phyloP scores from a whole-genome alignment of 2,888 invertebrate genomes.

The Lacanobia oleracea region DNA sequence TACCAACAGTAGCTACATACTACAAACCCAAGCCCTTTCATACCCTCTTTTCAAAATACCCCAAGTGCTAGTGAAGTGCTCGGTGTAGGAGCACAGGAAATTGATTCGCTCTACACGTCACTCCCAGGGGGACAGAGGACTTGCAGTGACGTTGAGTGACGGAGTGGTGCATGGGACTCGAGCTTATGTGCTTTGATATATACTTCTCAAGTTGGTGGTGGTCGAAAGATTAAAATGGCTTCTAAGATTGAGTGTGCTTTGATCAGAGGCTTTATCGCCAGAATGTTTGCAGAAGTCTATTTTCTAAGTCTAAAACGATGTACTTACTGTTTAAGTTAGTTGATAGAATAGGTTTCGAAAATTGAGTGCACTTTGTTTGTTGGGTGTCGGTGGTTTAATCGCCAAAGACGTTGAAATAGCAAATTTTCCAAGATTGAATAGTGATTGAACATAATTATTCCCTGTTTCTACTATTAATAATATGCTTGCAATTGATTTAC shows the following conservation, averaged over 20 bases:
- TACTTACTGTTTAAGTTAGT: too few relatives aligned
- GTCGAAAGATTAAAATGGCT: neutral
- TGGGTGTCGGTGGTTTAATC: neutral
- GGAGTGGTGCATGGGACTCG: constrained; percentile 36
- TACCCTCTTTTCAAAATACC: constrained; percentile 35
- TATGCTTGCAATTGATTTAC: too few relatives aligned
- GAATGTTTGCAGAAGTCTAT: neutral
- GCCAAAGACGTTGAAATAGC: neutral
- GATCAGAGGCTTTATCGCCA: neutral
- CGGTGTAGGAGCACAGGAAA: constrained; percentile 56
- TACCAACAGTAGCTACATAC: neutral
- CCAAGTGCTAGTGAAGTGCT: constrained; percentile 50
- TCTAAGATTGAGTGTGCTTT: neutral
- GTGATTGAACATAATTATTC: too few relatives aligned
- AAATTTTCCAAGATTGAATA: neutral
- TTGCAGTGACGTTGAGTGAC: constrained; percentile 53
- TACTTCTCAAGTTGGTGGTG: constrained; percentile 1
- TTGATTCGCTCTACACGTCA: constrained; percentile 65
- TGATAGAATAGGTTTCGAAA: too few relatives aligned
- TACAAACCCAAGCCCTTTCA: constrained; percentile 7
- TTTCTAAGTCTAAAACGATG: neutral
- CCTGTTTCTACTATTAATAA: too few relatives aligned
- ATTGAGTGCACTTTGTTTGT: too few relatives aligned
- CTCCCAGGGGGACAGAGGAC: constrained; percentile 59
- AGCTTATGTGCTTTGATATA: constrained; percentile 33